Base-by-base conservation (phyloP, 1,140 invertebrate genomes). In the Microvelia longipes region DNA sequence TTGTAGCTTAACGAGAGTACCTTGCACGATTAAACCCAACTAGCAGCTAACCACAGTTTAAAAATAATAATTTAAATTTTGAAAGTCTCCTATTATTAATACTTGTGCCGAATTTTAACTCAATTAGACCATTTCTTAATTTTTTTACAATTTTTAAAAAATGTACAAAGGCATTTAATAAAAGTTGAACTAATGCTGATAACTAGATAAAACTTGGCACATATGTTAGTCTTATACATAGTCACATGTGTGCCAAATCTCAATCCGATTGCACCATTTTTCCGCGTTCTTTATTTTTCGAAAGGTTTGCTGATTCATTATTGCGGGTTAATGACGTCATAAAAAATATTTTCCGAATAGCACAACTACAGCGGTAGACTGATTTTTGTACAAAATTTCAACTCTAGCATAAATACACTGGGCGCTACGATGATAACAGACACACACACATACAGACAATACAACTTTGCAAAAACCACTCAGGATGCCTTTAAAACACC, bases 381-480 rank as follows among this genome's bases (percentile, higher is more conserved):
- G 35, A 50, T 50, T 50, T 50, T 50, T 50, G 5, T 50, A 19
- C 19, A 5, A 50, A 50, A 19, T 50, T 50, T 50, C 35, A 50
- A 50, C 35, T 50, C 35, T 50, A 50, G 35, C 5, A 11, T 50
- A 50, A 50, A 50, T 50, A 50, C 35, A 5, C 19, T 50, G 35
- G 35, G 35, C 35, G 35, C 35, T 50, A 50, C 35, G 35, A 50
- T 50, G 35, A 50, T 50, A 50, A 50, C 35, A 50, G 5, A 50
- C 35, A 50, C 35, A 50, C 35, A 50, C 35, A 68, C 67, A 50
- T n/a, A 35, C 26, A 68, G n/a, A 50, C 29, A 35, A 66, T 27
- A 66, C 65, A 28, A 13, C 19, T 11, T 50, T 5, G 5, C 19
- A 19, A 50, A 50, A 50, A 50, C 35, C 35, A 11, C 35, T 19